Percentiles rank a stretch among this genome's conserved stretches.
phyloP scores from a whole-genome alignment of 2,797 vertebrate genomes.

The Hyperoplus immaculatus region DNA sequence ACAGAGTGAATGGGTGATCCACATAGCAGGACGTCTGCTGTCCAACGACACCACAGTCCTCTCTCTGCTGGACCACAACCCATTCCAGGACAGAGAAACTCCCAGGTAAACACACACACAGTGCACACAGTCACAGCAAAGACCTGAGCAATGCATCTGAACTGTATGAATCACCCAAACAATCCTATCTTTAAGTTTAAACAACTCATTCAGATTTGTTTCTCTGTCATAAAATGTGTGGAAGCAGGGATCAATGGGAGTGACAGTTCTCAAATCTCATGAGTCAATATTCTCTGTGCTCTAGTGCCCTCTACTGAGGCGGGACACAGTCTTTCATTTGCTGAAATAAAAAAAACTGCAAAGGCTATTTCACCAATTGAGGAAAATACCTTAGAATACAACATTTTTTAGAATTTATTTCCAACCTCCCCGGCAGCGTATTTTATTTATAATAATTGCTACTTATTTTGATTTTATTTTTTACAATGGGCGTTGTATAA shows the following conservation, averaged over 20 bases:
- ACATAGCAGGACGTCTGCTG: constrained; percentile 93
- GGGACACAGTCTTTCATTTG: not conserved
- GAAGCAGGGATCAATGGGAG: not conserved
- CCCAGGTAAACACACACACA: constrained; percentile 86
- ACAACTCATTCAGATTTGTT: too few species aligned
- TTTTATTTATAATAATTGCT: too few species aligned
- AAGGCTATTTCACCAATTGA: too few species aligned
- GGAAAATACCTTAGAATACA: too few species aligned
- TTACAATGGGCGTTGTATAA: too few species aligned
- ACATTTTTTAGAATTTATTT: too few species aligned
- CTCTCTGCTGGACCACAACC: constrained; percentile 90
- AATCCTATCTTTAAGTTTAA: not conserved
- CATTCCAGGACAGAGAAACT: constrained; percentile 84
- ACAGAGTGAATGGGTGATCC: constrained; percentile 96
- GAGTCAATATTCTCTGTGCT: constrained; percentile 1
- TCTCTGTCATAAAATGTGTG: not conserved
- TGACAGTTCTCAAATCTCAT: too few species aligned
- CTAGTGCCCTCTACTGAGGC: constrained; percentile 21
- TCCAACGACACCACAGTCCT: constrained; percentile 88
- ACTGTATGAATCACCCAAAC: not conserved
- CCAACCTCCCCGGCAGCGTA: too few species aligned
- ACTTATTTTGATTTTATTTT: too few species aligned
- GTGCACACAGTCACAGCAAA: not conserved
- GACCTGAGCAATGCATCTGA: not conserved
- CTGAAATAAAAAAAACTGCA: not conserved